Evolutionary conservation across 1,140 invertebrate genomes (phyloP), one percentile per base, ranked within the genome.

Genomic region (Pseudomyrmex cubaensis): DNA sequence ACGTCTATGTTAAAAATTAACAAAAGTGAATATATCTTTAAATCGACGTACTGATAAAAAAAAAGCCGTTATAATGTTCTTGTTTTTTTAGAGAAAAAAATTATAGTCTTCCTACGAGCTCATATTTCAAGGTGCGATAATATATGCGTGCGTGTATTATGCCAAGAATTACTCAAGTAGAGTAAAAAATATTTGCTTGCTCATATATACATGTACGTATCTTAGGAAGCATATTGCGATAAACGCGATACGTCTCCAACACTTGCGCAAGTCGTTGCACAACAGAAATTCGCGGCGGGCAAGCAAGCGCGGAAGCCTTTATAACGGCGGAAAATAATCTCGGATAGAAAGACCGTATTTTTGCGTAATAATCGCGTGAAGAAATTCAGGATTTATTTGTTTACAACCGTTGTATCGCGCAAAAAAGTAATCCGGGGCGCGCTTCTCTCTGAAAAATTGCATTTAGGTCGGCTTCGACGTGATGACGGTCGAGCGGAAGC

Each of bases 401-500:
- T 70, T 50, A 72, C 22, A 35, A 15, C 54, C 48, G 2, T 77
- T 77, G 56, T 2, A 12, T 57, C 61, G 46, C 9, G 20, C 12
- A 57, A 2, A 64, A 64, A 69, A 69, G 46, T 64, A 54, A 70
- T 25, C 15, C 17, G 75, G 15, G 8, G 17, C 25, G 50, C 17
- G 25, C 5, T 35, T 35, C 35, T 56, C n/a, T 12, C 9, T 46
- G 44, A n/a, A 20, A 35, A 35, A 35, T 63, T 52, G 4, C 46
- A 63, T 64, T 48, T 52, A 84, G 83, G 57, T 84, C 22, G 83
- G 83, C 57, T 82, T 7, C 22, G 83, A 84, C 56, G 66, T 84
- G 66, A 82, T 84, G 83, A 84, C 83, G 17, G 76, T 84, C 10
- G 83, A 84, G 67, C 70, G 83, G 22, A 84, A 84, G 48, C 50